Conservation (phyloP, 2,888 invertebrate species). For the Urechis unicinctus region DNA sequence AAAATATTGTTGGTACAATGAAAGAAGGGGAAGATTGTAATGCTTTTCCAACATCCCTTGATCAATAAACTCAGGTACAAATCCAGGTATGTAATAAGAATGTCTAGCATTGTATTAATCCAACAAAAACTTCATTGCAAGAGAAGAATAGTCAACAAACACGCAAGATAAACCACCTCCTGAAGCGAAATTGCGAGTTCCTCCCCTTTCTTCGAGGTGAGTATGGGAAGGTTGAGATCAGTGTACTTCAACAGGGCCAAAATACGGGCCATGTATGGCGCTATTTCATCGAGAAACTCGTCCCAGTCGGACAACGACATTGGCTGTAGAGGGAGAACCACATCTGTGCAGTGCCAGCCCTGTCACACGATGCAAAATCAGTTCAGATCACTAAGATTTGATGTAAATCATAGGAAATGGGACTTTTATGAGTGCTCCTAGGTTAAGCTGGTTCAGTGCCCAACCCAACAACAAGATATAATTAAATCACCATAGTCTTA, state of each 20-base stretch:
- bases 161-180: constrained; percentile 25
- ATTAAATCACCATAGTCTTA: too few species aligned
- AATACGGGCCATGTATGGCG: constrained; percentile 35
- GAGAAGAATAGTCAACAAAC: neutral
- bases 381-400: neutral
- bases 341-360: constrained; percentile 39
- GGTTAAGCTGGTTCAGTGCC: too few species aligned
- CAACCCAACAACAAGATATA: too few species aligned
- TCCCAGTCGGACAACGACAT: constrained; percentile 25
- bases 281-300: constrained; percentile 17
- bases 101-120: too few species aligned
- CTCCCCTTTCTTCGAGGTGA: constrained; percentile 26
- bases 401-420: too few species aligned
- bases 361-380: constrained; percentile 11
- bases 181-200: constrained; percentile 31
- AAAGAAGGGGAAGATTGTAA: too few species aligned
- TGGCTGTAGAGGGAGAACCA: constrained; percentile 24
- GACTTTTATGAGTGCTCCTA: too few species aligned
- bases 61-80: too few species aligned
- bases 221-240: constrained; percentile 13
- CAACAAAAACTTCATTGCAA: too few species aligned
- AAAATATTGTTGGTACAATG: too few species aligned
- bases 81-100: too few species aligned
- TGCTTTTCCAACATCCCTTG: too few species aligned
- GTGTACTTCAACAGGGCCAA: constrained; percentile 39